phyloP scores from a whole-genome alignment of 2,888 invertebrate genomes.

The Autographa pulchrina region DNA sequence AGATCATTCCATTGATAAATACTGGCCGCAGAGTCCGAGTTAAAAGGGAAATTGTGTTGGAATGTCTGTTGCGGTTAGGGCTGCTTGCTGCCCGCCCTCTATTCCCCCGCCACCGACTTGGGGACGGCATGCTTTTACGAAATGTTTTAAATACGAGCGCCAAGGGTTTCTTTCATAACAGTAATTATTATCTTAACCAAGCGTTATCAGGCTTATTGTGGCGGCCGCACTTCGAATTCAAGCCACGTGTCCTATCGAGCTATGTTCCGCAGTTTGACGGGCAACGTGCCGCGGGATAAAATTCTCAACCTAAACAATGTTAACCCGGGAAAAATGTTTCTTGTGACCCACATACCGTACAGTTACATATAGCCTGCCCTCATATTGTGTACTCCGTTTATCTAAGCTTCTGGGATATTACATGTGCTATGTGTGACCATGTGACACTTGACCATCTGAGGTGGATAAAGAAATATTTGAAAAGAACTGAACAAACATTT shows the following conservation, averaged over 20 bases:
- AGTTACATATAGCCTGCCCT: slow-evolving; percentile 43
- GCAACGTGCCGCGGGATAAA: slow-evolving; percentile 60
- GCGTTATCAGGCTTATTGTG: slow-evolving; percentile 47
- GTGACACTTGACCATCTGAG: slow-evolving; percentile 23
- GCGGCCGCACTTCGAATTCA: slow-evolving; percentile 59
- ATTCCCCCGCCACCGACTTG: slow-evolving; percentile 28
- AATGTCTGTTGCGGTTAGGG: slow-evolving; percentile 74
- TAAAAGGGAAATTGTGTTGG: slow-evolving; percentile 88
- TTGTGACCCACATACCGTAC: slow-evolving; percentile 53
- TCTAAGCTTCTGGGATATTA: slow-evolving; percentile 13
- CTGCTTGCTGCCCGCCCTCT: slow-evolving; percentile 55
- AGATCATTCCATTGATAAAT: slow-evolving; percentile 82
- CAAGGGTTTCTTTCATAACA: slow-evolving; percentile 35
- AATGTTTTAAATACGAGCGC: slow-evolving; percentile 47
- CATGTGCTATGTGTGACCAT: slow-evolving; percentile 24
- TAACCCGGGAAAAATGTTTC: slow-evolving; percentile 57
- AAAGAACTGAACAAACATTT: too few relatives aligned
- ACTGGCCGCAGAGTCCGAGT: slow-evolving; percentile 72
- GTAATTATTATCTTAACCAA: slow-evolving; percentile 53
- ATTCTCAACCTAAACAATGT: slow-evolving; percentile 58
- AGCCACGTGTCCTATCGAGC: slow-evolving; percentile 64
- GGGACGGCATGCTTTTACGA: slow-evolving; percentile 46
- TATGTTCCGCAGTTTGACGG: slow-evolving; percentile 66
- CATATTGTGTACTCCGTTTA: slow-evolving; percentile 35
- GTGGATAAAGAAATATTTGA: background rate